Evolutionary conservation across 2,113 vertebrate genomes (phyloP), one percentile per base, ranked within the genome.

Genomic region (Paedocypris sp.): DNA sequence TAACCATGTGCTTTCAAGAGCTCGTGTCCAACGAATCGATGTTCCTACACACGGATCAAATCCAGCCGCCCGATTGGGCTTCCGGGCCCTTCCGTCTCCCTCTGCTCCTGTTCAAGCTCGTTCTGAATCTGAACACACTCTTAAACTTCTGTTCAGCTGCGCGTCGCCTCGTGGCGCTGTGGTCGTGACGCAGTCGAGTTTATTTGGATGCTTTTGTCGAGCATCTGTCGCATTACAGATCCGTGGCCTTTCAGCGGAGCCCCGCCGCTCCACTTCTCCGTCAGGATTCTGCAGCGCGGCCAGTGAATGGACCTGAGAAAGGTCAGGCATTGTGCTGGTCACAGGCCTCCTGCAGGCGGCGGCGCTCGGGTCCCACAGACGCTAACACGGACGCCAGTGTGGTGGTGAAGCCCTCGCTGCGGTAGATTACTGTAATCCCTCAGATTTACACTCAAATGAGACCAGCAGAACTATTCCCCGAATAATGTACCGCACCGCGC

Each of bases 41-140:
- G 80, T 77, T 36, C 69, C 72, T 72, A 73, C 76, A 72, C 80
- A 70, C 81, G 82, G 77, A 85, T 82, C 77, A 80, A 73, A 81
- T 72, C 70, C 74, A 66, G 32, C 53, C 51, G 58, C 62, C 68
- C 71, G 68, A 75, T 71, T 66, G 65, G 23, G 12, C 35, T 60
- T 54, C 65, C 41, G n/a, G 20, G 19, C 31, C 65, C 46, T 42
- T 46, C 22, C 25, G 7, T 38, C 15, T 47, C 12, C 13, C 20
- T 20, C 11, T 38, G 19, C 18, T 29, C 11, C 23, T 15, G n/a
- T 31, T 26, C 15, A 4, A 9, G 2, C 3, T 18, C 18, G 50
- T 45, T 62, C 13, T 53, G 4, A 18, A n/a, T n/a, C 4, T 26
- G 8, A 16, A 32, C 39, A 52, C 8, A 33, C 18, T 15, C 16